These are phyloP conservation scores for Geotrypetes seraphini DNA, from an alignment of 2,797 vertebrate species.

Conservation along the genomic window DNA sequence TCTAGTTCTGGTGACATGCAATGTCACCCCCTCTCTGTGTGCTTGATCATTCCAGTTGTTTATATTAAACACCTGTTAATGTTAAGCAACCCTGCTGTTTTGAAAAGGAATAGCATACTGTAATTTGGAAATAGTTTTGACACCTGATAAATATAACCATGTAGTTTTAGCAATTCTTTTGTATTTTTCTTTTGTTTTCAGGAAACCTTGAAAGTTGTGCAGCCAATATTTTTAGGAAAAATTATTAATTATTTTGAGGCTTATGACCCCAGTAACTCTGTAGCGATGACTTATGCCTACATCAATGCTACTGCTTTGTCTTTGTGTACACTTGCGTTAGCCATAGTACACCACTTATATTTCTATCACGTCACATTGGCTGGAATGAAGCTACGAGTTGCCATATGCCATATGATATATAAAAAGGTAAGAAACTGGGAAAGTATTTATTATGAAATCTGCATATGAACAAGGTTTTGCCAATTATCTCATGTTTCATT, in stretches of 20 bases:
- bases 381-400: conserved; percentile 82
- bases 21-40: too few relatives aligned
- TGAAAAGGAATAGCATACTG: rapidly evolving
- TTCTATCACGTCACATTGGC: conserved; percentile 71
- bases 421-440: conserved; percentile 69
- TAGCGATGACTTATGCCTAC: conserved; percentile 41
- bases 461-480: too few relatives aligned
- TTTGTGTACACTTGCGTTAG: conserved; percentile 55
- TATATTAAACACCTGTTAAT: too few relatives aligned
- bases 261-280: conserved; percentile 20
- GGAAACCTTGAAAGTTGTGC: conserved; percentile 73
- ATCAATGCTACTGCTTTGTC: conserved; percentile 58
- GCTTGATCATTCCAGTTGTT: too few relatives aligned
- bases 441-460: too few relatives aligned
- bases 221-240: conserved; percentile 77
- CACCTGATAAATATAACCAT: too few relatives aligned
- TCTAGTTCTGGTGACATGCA: too few relatives aligned
- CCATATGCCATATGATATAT: conserved; percentile 90
- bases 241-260: conserved; percentile 77
- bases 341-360: conserved; percentile 73
- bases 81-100: too few relatives aligned
- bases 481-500: not conserved
- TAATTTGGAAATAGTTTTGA: not conserved
- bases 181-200: conserved; percentile 24
- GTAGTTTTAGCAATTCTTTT: too few relatives aligned